A percentile compares a stretch with the other conserved stretches of the same genome.
Conservation (phyloP, 1,140 invertebrate genomes). For the Acromyrmex charruanus region DNA sequence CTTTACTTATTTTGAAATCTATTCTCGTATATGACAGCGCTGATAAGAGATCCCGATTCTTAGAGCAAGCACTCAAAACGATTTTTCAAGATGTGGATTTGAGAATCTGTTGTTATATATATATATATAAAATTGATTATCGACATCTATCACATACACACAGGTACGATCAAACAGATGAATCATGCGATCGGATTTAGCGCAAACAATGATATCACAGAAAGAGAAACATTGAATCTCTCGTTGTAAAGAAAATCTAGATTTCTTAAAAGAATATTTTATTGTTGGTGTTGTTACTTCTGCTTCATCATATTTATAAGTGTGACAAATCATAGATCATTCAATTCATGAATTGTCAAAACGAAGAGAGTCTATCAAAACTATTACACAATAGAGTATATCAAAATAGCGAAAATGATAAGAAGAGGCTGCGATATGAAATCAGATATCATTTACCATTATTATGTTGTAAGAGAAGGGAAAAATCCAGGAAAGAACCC, state of each 20-base stretch:
- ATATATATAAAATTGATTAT: constrained; percentile 23
- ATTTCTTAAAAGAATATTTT: background rate
- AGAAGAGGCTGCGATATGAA: background rate
- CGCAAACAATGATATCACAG: background rate
- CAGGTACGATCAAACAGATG: constrained; percentile 14
- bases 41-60: constrained; percentile 39
- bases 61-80: background rate
- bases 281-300: background rate
- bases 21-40: constrained; percentile 23
- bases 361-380: background rate
- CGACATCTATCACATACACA: background rate
- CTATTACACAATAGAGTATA: background rate
- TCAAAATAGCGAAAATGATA: background rate
- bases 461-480: too few relatives aligned
- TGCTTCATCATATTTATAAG: background rate
- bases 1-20: constrained; percentile 21
- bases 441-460: background rate
- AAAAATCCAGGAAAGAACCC: too few relatives aligned
- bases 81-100: constrained; percentile 29
- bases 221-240: background rate
- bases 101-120: constrained; percentile 8
- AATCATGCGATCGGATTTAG: constrained; percentile 22
- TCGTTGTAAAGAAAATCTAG: background rate
- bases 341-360: background rate
- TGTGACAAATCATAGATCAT: background rate